These are phyloP conservation scores for Hermaeophaga mercurialis DNA, from an alignment of 2,888 invertebrate genomes.

Conservation along the genomic window DNA sequence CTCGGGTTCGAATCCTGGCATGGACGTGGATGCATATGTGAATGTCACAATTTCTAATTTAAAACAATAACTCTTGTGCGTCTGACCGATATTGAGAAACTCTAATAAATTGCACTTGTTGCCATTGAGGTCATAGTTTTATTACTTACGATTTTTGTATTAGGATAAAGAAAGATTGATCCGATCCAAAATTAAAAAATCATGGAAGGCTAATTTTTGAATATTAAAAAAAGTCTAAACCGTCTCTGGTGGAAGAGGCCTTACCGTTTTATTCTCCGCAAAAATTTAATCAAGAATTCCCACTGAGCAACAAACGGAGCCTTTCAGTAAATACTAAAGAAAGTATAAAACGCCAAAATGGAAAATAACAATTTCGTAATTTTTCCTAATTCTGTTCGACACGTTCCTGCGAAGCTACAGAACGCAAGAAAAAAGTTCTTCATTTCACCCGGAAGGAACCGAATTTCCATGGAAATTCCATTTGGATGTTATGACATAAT, in stretches of 20 bases:
- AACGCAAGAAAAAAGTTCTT: slow-evolving; percentile 15
- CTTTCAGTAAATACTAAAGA: slow-evolving; percentile 9
- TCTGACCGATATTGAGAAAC: no score
- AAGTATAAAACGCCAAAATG: slow-evolving; percentile 11
- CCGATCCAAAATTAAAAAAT: no score
- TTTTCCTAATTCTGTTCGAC: slow-evolving; percentile 23
- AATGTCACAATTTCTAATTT: no score
- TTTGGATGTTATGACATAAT: slow-evolving; percentile 13
- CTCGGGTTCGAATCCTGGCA: no score
- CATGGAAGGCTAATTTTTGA: no score
- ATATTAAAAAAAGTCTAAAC: no score
- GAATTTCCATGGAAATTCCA: slow-evolving; percentile 18
- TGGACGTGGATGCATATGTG: no score
- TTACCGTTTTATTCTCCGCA: slow-evolving; percentile 9
- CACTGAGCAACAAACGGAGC: slow-evolving; percentile 14
- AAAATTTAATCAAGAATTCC: slow-evolving; percentile 21
- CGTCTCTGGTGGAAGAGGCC: not conserved
- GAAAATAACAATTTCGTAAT: slow-evolving; percentile 25
- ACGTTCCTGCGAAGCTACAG: slow-evolving; percentile 5
- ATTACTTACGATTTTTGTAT: no score
- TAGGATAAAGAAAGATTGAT: no score
- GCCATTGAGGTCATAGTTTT: no score
- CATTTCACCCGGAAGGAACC: slow-evolving; percentile 2
- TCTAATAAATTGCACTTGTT: no score
- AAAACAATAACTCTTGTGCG: no score